Conservation (phyloP, 1,140 invertebrate genomes). For the Thaumetopoea pityocampa region DNA sequence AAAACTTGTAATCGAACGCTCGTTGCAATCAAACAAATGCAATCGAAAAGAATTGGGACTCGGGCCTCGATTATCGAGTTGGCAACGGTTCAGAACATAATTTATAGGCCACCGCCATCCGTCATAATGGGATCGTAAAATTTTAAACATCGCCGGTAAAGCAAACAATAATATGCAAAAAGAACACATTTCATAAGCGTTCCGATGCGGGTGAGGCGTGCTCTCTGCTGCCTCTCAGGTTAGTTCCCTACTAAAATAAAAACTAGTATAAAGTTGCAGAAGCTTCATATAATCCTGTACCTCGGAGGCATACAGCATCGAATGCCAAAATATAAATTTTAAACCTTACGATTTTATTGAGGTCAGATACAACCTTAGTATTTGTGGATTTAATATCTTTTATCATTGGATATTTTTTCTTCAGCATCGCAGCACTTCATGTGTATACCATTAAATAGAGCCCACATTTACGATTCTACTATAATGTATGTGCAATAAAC, state of each 20-base stretch:
- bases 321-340: too few species aligned
- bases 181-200: conserved; percentile 41
- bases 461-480: too few species aligned
- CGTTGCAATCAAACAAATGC: conserved; percentile 45
- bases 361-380: too few species aligned
- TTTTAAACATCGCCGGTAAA: conserved; percentile 63
- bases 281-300: conserved; percentile 17
- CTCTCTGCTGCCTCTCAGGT: conserved; percentile 37
- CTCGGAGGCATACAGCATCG: too few species aligned
- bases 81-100: conserved; percentile 65
- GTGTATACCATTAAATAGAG: too few species aligned
- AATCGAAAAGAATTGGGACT: conserved; percentile 45
- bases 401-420: too few species aligned
- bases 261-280: conserved; percentile 29
- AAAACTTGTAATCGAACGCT: conserved; percentile 41
- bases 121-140: conserved; percentile 67
- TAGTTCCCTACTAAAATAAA: conserved; percentile 31
- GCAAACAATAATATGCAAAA: conserved; percentile 72
- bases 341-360: too few species aligned
- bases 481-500: too few species aligned
- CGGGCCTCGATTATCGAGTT: conserved; percentile 59
- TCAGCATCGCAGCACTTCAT: too few species aligned
- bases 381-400: too few species aligned
- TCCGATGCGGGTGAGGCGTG: conserved; percentile 29
- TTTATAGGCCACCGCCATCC: conserved; percentile 44